phyloP scores from a whole-genome alignment of 2,888 invertebrate genomes.

The Ethmia dodecea region DNA sequence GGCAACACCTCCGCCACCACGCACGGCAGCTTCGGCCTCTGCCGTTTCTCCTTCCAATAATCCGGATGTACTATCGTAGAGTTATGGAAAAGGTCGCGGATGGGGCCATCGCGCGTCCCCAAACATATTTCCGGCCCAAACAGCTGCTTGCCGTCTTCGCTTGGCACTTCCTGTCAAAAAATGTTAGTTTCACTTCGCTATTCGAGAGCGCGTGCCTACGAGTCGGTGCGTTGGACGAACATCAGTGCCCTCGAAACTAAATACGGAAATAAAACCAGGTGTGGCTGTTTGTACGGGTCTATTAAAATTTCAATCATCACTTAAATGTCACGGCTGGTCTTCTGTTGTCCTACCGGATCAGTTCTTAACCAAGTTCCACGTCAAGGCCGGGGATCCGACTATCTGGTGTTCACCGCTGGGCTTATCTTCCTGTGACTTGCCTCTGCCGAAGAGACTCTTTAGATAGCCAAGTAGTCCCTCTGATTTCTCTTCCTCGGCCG shows the following conservation, averaged over 20 bases:
- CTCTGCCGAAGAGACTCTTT: slow-evolving; percentile 45
- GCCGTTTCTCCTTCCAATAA: slow-evolving; percentile 47
- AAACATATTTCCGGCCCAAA: slow-evolving; percentile 25
- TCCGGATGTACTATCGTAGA: slow-evolving; percentile 54
- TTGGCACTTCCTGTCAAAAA: slow-evolving; percentile 57
- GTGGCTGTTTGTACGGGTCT: too few relatives aligned
- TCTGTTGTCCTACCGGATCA: slow-evolving; percentile 5
- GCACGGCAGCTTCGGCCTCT: slow-evolving; percentile 26
- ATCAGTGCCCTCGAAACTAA: too few relatives aligned
- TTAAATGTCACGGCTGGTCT: slow-evolving; percentile 4
- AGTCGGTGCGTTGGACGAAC: slow-evolving; percentile 18
- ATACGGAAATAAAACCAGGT: not conserved
- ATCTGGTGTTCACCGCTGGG: slow-evolving; percentile 32
- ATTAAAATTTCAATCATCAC: not conserved
- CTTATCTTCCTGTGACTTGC: slow-evolving; percentile 35
- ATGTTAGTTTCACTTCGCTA: slow-evolving; percentile 29
- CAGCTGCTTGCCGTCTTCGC: slow-evolving; percentile 34
- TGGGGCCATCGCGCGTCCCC: not conserved
- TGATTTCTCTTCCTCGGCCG: not conserved
- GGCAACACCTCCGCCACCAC: slow-evolving; percentile 32
- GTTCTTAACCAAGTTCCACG: slow-evolving; percentile 1
- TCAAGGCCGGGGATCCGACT: slow-evolving; percentile 14
- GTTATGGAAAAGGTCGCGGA: slow-evolving; percentile 47
- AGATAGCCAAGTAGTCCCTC: slow-evolving; percentile 38
- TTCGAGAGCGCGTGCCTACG: not conserved